Evolutionary conservation across 2,888 invertebrate genomes (phyloP).

Genomic region (Macaria liturata): DNA sequence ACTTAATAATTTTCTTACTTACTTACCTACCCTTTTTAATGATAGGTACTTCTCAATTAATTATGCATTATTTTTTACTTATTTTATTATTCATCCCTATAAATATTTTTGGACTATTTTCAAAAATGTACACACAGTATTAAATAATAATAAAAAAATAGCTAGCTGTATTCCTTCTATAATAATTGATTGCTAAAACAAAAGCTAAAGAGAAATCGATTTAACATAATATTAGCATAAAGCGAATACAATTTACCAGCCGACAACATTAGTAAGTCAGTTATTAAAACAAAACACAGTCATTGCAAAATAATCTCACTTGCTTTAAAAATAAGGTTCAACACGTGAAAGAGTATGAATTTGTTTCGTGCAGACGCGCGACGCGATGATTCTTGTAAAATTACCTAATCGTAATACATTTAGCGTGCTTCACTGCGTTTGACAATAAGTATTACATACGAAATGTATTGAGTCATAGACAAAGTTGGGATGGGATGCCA

Average conservation of each 20-base stretch:
- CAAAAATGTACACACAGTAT: too few relatives aligned
- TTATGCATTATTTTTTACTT: too few relatives aligned
- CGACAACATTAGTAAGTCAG: not conserved
- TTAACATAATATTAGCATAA: conserved; percentile 18
- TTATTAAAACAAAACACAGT: not conserved
- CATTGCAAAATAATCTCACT: not conserved
- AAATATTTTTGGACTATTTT: too few relatives aligned
- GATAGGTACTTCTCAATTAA: too few relatives aligned
- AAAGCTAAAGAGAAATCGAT: conserved; percentile 20
- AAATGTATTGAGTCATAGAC: conserved; percentile 58
- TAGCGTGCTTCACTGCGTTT: conserved; percentile 47
- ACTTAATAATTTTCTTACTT: too few relatives aligned
- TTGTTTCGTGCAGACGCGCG: conserved; percentile 9
- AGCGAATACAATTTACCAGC: conserved; percentile 9
- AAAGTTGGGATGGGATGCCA: conserved; percentile 55
- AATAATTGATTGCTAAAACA: conserved; percentile 11
- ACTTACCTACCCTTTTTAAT: too few relatives aligned
- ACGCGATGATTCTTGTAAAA: conserved; percentile 6
- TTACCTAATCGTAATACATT: conserved; percentile 38
- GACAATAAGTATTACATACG: conserved; percentile 47
- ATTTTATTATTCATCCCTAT: too few relatives aligned
- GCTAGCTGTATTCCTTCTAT: too few relatives aligned
- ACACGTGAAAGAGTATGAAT: not conserved
- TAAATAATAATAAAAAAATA: too few relatives aligned
- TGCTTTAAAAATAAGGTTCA: not conserved